Evolutionary conservation across 2,888 invertebrate species (phyloP).

Genomic region (Eristalis arbustorum): DNA sequence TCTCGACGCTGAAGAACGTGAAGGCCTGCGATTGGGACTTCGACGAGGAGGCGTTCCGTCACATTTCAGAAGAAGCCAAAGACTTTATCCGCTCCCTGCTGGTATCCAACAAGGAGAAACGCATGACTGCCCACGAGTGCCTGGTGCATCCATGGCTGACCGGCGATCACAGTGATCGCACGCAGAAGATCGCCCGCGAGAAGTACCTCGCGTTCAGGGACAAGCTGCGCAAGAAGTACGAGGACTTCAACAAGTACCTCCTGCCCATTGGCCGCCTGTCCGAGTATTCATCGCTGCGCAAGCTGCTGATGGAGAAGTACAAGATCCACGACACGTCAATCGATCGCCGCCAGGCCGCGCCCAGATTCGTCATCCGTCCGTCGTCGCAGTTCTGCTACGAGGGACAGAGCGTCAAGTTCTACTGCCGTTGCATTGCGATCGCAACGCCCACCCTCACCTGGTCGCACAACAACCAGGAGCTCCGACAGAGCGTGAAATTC

Average conservation of each 20-base stretch:
- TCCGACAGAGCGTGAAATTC: conserved; percentile 98
- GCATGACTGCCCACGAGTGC: conserved; percentile 99
- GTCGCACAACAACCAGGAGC: conserved; percentile 95
- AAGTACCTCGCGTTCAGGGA: conserved; percentile 94
- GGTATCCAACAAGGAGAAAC: conserved; percentile 96
- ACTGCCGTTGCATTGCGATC: conserved; percentile 96
- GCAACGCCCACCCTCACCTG: conserved; percentile 97
- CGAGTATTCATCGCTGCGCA: conserved; percentile 97
- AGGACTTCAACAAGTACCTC: conserved; percentile 90
- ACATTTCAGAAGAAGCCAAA: conserved; percentile 97
- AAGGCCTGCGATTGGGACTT: conserved; percentile 99
- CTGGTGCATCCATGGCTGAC: conserved; percentile 97
- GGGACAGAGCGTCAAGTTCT: conserved; percentile 98
- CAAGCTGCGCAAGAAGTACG: conserved; percentile 90
- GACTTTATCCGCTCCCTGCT: conserved; percentile 98
- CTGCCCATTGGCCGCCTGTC: conserved; percentile 98
- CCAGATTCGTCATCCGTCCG: conserved; percentile 98
- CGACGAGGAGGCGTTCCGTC: conserved; percentile 95
- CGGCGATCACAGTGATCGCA: conserved; percentile 89
- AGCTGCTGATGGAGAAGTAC: conserved; percentile 97
- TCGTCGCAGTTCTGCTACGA: conserved; percentile 97
- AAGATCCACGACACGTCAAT: conserved; percentile 97
- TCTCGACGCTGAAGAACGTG: conserved; percentile 98
- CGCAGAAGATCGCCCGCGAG: conserved; percentile 89
- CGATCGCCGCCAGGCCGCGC: conserved; percentile 98